These are phyloP conservation scores for Salticus scenicus DNA, from an alignment of 2,888 invertebrate species.

Conservation along the genomic window DNA sequence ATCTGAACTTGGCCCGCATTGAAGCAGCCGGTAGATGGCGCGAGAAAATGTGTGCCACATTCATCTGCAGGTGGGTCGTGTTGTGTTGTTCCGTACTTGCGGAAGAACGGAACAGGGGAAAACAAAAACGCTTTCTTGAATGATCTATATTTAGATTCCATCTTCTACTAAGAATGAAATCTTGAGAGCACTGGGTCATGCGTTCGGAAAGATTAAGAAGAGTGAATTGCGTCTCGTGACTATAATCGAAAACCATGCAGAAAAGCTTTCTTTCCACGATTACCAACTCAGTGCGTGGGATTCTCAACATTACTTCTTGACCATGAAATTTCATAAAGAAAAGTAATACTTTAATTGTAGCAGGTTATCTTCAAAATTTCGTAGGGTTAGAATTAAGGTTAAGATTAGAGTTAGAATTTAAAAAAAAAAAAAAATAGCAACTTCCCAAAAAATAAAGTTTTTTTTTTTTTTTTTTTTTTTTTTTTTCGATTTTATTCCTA, in stretches of 20 bases:
- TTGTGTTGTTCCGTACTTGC: slow-evolving; percentile 35
- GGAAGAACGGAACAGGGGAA: slow-evolving; percentile 18
- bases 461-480: too few relatives aligned
- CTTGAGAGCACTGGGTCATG: slow-evolving; percentile 65
- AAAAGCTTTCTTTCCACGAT: neutral
- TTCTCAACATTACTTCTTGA: too few relatives aligned
- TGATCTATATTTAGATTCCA: slow-evolving; percentile 36
- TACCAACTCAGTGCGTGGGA: too few relatives aligned
- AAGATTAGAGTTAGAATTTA: too few relatives aligned
- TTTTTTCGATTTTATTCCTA: too few relatives aligned
- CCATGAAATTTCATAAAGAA: too few relatives aligned
- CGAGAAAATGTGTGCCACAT: slow-evolving; percentile 54
- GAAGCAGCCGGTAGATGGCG: neutral
- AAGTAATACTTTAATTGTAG: too few relatives aligned
- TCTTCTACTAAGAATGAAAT: slow-evolving; percentile 5
- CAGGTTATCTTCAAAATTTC: too few relatives aligned
- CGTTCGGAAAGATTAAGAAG: slow-evolving; percentile 35
- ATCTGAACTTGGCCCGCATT: slow-evolving; percentile 65
- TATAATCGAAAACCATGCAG: neutral
- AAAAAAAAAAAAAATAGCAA: too few relatives aligned
- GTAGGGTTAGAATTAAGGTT: too few relatives aligned
- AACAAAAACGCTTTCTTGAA: slow-evolving; percentile 30
- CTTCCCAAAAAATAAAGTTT: too few relatives aligned
- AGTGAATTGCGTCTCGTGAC: slow-evolving; percentile 49
- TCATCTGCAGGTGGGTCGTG: slow-evolving; percentile 49